These are phyloP conservation scores for Chironomus tepperi DNA, from an alignment of 1,140 invertebrate species.

Conservation along the genomic window DNA sequence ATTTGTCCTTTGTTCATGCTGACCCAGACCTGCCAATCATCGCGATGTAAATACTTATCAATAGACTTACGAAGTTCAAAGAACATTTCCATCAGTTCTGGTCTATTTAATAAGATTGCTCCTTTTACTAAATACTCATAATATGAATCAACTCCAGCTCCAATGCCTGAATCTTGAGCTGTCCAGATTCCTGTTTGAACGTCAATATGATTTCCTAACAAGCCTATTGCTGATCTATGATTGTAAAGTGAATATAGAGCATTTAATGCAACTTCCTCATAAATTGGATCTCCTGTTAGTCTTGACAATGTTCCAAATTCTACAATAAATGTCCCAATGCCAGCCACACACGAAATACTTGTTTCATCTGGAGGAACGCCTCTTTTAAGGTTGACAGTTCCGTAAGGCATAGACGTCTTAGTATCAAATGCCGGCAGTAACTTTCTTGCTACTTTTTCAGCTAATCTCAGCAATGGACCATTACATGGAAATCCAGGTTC, in stretches of 20 bases:
- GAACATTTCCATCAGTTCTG: slow-evolving; percentile 88
- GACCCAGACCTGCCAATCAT: slow-evolving; percentile 96
- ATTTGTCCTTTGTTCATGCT: slow-evolving; percentile 92
- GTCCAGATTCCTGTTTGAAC: slow-evolving; percentile 93
- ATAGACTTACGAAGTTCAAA: slow-evolving; percentile 72
- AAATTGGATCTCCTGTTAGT: slow-evolving; percentile 89
- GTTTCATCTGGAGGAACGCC: slow-evolving; percentile 94
- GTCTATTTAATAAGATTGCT: slow-evolving; percentile 65
- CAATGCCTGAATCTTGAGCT: slow-evolving; percentile 86
- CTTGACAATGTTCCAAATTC: slow-evolving; percentile 94
- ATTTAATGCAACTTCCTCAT: slow-evolving; percentile 89
- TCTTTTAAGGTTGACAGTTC: slow-evolving; percentile 86
- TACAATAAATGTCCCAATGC: slow-evolving; percentile 93
- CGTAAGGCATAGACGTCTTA: slow-evolving; percentile 96
- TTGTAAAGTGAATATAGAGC: slow-evolving; percentile 84
- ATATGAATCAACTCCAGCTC: slow-evolving; percentile 95
- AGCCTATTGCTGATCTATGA: slow-evolving; percentile 75
- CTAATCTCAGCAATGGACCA: slow-evolving; percentile 84
- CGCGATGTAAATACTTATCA: slow-evolving; percentile 80
- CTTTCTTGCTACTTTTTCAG: slow-evolving; percentile 78
- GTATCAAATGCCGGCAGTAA: slow-evolving; percentile 85
- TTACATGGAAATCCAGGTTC: slow-evolving; percentile 96
- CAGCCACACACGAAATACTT: slow-evolving; percentile 88
- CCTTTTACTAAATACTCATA: slow-evolving; percentile 99
- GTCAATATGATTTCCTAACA: slow-evolving; percentile 96